These are phyloP conservation scores for Archocentrus centrarchus DNA, from an alignment of 2,113 vertebrate species.

Conservation along the genomic window DNA sequence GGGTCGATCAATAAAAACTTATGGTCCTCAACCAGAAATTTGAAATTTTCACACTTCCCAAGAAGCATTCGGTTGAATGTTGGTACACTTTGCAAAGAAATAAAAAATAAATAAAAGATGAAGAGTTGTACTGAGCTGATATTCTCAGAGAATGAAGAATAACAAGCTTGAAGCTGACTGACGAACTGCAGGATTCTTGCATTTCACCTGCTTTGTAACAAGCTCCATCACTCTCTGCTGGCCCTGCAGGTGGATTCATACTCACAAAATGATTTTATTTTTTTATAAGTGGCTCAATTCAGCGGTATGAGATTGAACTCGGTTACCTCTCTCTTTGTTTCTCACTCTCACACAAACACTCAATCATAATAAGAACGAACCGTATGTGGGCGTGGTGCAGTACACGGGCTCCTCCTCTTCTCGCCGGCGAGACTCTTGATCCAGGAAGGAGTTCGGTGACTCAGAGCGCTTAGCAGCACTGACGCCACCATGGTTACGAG, in stretches of 20 bases:
- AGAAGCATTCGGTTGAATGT: not conserved
- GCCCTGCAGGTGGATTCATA: not conserved
- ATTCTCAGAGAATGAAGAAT: not conserved
- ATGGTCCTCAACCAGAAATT: not conserved
- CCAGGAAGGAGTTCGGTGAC: conserved; percentile 98
- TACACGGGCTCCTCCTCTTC: conserved; percentile 96
- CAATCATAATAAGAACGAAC: conserved; percentile 71
- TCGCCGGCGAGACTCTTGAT: conserved; percentile 92
- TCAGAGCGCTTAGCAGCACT: conserved; percentile 92
- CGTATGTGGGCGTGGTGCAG: conserved; percentile 96
- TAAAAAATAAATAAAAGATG: not conserved
- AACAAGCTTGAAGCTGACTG: not conserved
- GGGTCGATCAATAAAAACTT: not conserved
- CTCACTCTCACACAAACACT: conserved; percentile 1
- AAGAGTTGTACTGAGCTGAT: not conserved
- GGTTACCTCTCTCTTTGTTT: not conserved
- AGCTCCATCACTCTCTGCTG: not conserved
- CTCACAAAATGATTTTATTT: not conserved
- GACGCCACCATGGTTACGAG: conserved; percentile 87
- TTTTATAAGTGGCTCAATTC: conserved; percentile 1
- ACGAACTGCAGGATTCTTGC: not conserved
- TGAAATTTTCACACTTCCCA: not conserved
- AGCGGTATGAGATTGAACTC: conserved; percentile 13
- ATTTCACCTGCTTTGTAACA: not conserved
- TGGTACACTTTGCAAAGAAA: not conserved